These are phyloP conservation scores for Aradus depressus DNA, from an alignment of 2,888 invertebrate species.

Conservation along the genomic window DNA sequence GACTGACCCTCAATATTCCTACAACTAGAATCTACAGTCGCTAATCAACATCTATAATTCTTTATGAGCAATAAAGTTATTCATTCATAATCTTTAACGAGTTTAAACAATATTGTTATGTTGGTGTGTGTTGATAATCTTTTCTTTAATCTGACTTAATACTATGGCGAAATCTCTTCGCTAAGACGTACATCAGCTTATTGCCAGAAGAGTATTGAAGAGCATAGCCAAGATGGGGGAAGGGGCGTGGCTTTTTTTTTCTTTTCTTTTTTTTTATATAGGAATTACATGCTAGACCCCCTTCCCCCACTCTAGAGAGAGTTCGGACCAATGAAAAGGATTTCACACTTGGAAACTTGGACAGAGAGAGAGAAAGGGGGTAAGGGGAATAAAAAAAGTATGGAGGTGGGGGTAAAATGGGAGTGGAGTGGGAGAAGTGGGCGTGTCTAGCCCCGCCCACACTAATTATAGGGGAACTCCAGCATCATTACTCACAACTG, in stretches of 20 bases:
- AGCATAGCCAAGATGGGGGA: constrained; percentile 16
- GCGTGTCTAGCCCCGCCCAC: constrained; percentile 10
- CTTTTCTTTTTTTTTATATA: constrained; percentile 3
- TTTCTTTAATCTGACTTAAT: no score
- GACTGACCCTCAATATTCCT: no score
- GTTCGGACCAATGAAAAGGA: constrained; percentile 25
- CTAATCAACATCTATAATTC: no score
- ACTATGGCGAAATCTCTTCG: no score
- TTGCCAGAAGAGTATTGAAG: no score
- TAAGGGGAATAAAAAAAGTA: constrained; percentile 23
- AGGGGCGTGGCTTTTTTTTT: constrained; percentile 4
- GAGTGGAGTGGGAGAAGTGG: constrained; percentile 16
- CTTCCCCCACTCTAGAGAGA: no score
- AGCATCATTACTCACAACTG: constrained; percentile 30
- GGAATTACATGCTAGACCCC: constrained; percentile 10
- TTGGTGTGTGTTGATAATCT: no score
- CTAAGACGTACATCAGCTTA: no score
- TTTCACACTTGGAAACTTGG: constrained; percentile 24
- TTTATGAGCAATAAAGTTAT: no score
- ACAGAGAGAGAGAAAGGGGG: constrained; percentile 12
- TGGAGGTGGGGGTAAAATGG: constrained; percentile 22
- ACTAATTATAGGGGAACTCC: constrained; percentile 17
- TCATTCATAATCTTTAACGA: no score
- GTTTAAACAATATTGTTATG: no score
- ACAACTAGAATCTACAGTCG: no score